phyloP scores from a whole-genome alignment of 1,140 invertebrate genomes.

The Ceratina australensis region DNA sequence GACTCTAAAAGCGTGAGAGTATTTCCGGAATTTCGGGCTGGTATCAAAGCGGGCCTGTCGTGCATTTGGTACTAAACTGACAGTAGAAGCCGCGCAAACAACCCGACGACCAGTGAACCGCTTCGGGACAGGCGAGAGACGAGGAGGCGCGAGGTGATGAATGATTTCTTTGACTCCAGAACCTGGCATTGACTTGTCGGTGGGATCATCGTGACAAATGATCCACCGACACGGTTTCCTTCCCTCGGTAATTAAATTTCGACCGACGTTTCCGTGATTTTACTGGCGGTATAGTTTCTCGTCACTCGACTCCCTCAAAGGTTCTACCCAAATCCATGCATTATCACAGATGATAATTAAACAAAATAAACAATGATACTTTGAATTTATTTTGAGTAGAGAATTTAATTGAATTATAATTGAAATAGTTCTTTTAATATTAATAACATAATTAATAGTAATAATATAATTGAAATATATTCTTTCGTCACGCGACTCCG shows the following conservation, averaged over 20 bases:
- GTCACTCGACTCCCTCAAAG: too few relatives aligned
- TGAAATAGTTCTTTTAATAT: too few relatives aligned
- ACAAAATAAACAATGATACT: too few relatives aligned
- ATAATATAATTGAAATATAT: too few relatives aligned
- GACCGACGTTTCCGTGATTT: neutral
- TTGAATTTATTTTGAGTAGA: too few relatives aligned
- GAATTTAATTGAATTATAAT: too few relatives aligned
- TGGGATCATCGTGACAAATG: constrained; percentile 60
- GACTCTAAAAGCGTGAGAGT: neutral
- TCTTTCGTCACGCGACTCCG: too few relatives aligned
- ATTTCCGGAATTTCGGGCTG: neutral
- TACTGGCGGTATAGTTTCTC: neutral
- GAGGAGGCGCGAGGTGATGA: constrained; percentile 32
- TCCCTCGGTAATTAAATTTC: constrained; percentile 44
- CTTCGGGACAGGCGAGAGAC: too few relatives aligned
- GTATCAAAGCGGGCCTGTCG: neutral
- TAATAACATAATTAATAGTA: too few relatives aligned
- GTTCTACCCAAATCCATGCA: too few relatives aligned
- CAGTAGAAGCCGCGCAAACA: constrained; percentile 18
- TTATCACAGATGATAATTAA: too few relatives aligned
- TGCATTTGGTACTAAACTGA: neutral
- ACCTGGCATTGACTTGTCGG: constrained; percentile 59
- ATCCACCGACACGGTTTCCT: constrained; percentile 44
- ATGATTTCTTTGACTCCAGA: constrained; percentile 53
- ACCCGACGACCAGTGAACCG: neutral